A percentile compares a stretch with the other conserved stretches of the same genome.
Conservation (phyloP, 2,797 vertebrate genomes). For the Protosalanx chinensis region DNA sequence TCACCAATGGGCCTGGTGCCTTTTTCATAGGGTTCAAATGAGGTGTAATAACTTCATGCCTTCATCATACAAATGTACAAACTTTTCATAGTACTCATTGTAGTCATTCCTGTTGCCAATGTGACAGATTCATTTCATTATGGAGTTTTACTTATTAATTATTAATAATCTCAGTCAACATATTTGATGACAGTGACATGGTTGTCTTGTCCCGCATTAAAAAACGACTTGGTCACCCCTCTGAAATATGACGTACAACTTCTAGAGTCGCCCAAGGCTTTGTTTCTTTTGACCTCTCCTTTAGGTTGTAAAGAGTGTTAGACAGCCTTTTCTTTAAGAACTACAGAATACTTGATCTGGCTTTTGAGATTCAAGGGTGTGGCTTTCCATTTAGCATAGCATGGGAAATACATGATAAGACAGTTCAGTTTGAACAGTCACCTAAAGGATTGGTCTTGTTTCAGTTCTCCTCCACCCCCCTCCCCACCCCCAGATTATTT, state of each 20-base stretch:
- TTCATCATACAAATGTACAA: neutral
- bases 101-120: neutral
- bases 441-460: conserved; percentile 94
- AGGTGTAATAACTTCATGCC: neutral
- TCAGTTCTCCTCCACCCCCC: conserved; percentile 65
- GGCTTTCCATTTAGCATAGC: neutral
- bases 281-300: conserved; percentile 94
- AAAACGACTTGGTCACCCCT: conserved; percentile 20
- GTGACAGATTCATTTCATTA: neutral
- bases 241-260: conserved; percentile 65
- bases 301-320: conserved; percentile 79
- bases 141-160: neutral
- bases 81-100: neutral
- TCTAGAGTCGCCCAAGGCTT: conserved; percentile 89
- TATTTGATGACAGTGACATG: conserved; percentile 15
- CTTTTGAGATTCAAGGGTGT: neutral
- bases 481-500: conserved; percentile 63
- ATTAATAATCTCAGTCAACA: neutral
- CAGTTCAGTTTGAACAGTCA: conserved; percentile 59
- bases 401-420: neutral
- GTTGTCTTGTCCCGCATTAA: conserved; percentile 7
- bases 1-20: conserved; percentile 21
- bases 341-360: conserved; percentile 1
- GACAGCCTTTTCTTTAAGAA: conserved; percentile 9
- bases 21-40: neutral